Base-by-base conservation (phyloP, 2,888 invertebrate species). In the Nomada lathburiana region DNA sequence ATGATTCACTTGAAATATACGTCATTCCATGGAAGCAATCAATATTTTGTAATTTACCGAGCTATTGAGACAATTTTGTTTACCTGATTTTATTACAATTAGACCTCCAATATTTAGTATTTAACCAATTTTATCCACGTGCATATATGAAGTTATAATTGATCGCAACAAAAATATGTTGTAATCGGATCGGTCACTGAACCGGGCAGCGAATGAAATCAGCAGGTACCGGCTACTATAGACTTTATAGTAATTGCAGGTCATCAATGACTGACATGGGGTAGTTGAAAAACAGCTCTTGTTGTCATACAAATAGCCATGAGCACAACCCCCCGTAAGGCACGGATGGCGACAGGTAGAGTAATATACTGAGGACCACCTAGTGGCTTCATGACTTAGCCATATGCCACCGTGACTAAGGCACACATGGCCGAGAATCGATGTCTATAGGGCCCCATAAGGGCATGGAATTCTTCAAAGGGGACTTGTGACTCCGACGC, bases 321-420 rank as follows among this genome's bases (percentile, higher is more conserved):
- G 86, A 89, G 86, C 76, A 80, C 18, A 70, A 59, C 83, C 84
- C 85, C 85, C 82, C 70, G 74, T 80, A 78, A 86, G 88, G 90
- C 88, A 87, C 74, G 88, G 88, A 90, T 89, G 93, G 90, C 92
- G 92, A 93, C 93, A 93, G 93, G 93, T 93, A 93, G 89, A 89
- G 91, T 92, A 91, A 93, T 93, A 92, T 92, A 93, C 88, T 88
- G 89, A 89, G 89, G 93, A 93, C 93, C 93, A 92, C 93, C 93
- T 93, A 93, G 92, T 93, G 93, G 89, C 92, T 93, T 92, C 92
- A 91, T 91, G 93, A 93, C 92, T 92, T 85, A 83, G 91, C 93
- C 93, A 93, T 94, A 94, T 94, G 93, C 92, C 93, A 91, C 88
- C 92, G 89, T 93, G 92, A 92, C 93, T 93, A 93, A 93, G 93